phyloP scores from a whole-genome alignment of 2,888 invertebrate species.

The Leucoptera coffeella region DNA sequence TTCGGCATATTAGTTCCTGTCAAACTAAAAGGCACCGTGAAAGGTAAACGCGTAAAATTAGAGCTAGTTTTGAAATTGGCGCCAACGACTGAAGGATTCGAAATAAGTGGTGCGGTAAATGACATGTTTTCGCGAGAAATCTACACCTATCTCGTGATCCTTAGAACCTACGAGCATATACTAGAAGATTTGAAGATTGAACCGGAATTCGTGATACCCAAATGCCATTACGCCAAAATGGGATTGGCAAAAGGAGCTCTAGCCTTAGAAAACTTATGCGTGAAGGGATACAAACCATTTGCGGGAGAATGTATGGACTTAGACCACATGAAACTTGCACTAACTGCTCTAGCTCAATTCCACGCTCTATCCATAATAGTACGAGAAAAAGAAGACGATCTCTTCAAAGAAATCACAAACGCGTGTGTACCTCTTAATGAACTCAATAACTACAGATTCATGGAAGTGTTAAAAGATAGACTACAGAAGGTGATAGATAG shows the following conservation, averaged over 20 bases:
- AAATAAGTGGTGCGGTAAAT: conserved; percentile 32
- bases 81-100: conserved; percentile 27
- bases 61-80: conserved; percentile 28
- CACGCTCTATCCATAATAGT: conserved; percentile 35
- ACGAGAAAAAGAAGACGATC: too few relatives aligned
- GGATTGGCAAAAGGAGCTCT: conserved; percentile 27
- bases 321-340: too few relatives aligned
- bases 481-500: conserved; percentile 20
- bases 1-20: conserved; percentile 31
- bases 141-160: conserved; percentile 21
- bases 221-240: conserved; percentile 19
- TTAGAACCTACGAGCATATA: conserved; percentile 16
- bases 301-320: too few relatives aligned
- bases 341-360: conserved; percentile 23
- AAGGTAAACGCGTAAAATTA: conserved; percentile 10
- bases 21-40: conserved; percentile 12
- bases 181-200: conserved; percentile 10
- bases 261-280: conserved; percentile 18
- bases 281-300: too few relatives aligned
- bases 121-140: conserved; percentile 28
- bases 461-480: conserved; percentile 25
- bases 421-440: too few relatives aligned
- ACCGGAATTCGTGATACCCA: conserved; percentile 15
- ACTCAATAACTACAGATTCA: conserved; percentile 25
- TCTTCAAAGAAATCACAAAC: too few relatives aligned